phyloP scores from a whole-genome alignment of 2,113 vertebrate genomes.

The Oncorhynchus keta region DNA sequence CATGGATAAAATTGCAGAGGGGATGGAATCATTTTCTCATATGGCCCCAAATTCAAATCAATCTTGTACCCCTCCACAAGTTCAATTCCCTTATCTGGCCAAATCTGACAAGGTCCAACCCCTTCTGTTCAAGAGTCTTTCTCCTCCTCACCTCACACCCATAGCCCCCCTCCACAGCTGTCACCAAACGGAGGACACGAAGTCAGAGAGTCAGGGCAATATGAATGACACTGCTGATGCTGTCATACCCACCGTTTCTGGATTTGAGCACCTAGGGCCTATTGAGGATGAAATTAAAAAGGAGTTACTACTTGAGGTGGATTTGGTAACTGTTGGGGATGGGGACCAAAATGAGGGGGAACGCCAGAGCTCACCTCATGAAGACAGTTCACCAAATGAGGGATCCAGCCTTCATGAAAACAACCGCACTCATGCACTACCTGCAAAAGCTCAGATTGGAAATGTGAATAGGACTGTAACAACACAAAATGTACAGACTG shows the following conservation, averaged over 20 bases:
- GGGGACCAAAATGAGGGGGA: slow-evolving; percentile 54
- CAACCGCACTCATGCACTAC: neutral
- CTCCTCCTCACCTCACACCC: neutral
- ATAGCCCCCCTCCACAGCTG: slow-evolving; percentile 2
- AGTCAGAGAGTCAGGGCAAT: slow-evolving; percentile 3
- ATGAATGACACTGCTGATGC: slow-evolving; percentile 6
- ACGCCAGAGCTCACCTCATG: neutral
- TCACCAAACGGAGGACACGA: slow-evolving; percentile 18
- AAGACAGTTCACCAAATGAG: slow-evolving; percentile 28
- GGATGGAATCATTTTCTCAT: neutral
- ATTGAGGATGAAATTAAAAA: slow-evolving; percentile 66
- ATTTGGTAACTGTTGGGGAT: slow-evolving; percentile 68
- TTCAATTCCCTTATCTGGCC: slow-evolving; percentile 1
- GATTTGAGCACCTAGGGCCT: slow-evolving; percentile 29
- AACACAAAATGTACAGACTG: slow-evolving; percentile 37
- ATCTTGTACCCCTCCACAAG: neutral
- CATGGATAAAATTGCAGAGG: slow-evolving; percentile 4
- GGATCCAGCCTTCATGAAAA: neutral
- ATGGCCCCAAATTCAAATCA: neutral
- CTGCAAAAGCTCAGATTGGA: slow-evolving; percentile 1
- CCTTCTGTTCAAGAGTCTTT: neutral
- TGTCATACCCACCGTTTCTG: neutral
- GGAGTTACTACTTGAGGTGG: slow-evolving; percentile 66
- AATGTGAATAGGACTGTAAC: slow-evolving; percentile 23
- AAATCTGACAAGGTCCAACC: slow-evolving; percentile 7